Evolutionary conservation across 2,113 vertebrate genomes (phyloP).

Genomic region (Calyptommatus sinebrachiatus): DNA sequence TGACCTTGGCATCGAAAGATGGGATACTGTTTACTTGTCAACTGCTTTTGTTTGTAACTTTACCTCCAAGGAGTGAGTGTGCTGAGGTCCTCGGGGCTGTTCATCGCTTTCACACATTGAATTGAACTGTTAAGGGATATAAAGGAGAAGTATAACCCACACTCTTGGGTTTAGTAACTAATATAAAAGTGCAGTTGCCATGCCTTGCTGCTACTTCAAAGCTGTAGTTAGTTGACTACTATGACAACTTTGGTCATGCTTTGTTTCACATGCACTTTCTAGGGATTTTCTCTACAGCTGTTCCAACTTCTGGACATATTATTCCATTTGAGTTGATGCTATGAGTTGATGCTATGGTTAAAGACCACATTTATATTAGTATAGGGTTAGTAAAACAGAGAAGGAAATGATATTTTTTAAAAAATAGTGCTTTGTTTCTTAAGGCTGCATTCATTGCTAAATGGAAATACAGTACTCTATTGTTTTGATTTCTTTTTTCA

Average conservation of each 20-base stretch:
- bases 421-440: slow-evolving; percentile 19
- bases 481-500: not conserved
- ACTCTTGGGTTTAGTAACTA: slow-evolving; percentile 20
- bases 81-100: slow-evolving; percentile 28
- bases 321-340: slow-evolving; percentile 24
- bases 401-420: not conserved
- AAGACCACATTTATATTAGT: slow-evolving; percentile 32
- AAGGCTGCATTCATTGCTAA: not conserved
- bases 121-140: slow-evolving; percentile 51
- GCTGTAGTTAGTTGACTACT: slow-evolving; percentile 27
- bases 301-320: not conserved
- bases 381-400: slow-evolving; percentile 23
- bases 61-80: slow-evolving; percentile 48
- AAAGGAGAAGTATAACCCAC: slow-evolving; percentile 29
- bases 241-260: slow-evolving; percentile 40
- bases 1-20: not conserved
- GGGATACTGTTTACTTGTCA: not conserved
- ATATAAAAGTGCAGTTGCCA: slow-evolving; percentile 42
- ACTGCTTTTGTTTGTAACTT: slow-evolving; percentile 29
- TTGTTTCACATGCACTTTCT: slow-evolving; percentile 31
- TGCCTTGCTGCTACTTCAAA: slow-evolving; percentile 37
- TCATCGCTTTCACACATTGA: slow-evolving; percentile 53
- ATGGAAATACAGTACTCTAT: not conserved
- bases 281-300: not conserved
- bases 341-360: slow-evolving; percentile 25